Percentiles rank a stretch among this genome's conserved stretches.
Conservation (phyloP, 2,888 invertebrate species). For the Tryphoninae sp. region DNA sequence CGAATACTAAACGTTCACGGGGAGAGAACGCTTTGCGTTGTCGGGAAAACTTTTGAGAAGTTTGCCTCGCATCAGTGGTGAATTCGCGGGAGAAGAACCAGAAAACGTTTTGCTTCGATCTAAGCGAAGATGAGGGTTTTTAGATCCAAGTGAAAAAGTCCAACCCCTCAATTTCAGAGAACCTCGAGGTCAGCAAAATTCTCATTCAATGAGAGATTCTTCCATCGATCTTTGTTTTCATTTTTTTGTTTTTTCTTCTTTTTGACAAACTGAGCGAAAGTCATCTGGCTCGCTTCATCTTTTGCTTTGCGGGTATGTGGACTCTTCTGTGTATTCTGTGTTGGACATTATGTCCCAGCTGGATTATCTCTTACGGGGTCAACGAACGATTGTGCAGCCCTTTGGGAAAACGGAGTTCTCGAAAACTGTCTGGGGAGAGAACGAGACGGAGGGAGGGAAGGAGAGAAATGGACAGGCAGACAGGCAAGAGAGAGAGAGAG, state of each 20-base stretch:
- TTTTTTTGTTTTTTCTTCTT: not conserved
- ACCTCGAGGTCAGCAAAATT: slow-evolving; percentile 37
- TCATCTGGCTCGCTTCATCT: slow-evolving; percentile 12
- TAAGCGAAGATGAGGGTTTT: not conserved
- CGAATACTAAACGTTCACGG: slow-evolving; percentile 38
- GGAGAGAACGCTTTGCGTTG: not conserved
- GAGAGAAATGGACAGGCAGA: not conserved
- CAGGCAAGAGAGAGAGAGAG: not conserved
- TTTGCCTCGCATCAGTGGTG: slow-evolving; percentile 7
- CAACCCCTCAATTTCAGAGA: not conserved
- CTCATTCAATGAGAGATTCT: slow-evolving; percentile 18
- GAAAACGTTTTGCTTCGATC: slow-evolving; percentile 30
- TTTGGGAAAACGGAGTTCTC: slow-evolving; percentile 40
- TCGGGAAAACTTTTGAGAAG: slow-evolving; percentile 7
- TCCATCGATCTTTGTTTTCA: not conserved
- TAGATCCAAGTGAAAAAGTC: slow-evolving; percentile 36
- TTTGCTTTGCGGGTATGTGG: not conserved
- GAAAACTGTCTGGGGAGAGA: slow-evolving; percentile 60
- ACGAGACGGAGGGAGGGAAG: slow-evolving; percentile 42
- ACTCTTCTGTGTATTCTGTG: not conserved
- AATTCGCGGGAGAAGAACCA: slow-evolving; percentile 2
- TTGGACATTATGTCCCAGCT: not conserved
- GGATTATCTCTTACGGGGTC: slow-evolving; percentile 6
- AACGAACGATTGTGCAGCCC: slow-evolving; percentile 26
- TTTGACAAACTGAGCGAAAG: slow-evolving; percentile 6